Conservation (phyloP, 2,888 invertebrate genomes). For the Zaprionus obscuricornis region DNA sequence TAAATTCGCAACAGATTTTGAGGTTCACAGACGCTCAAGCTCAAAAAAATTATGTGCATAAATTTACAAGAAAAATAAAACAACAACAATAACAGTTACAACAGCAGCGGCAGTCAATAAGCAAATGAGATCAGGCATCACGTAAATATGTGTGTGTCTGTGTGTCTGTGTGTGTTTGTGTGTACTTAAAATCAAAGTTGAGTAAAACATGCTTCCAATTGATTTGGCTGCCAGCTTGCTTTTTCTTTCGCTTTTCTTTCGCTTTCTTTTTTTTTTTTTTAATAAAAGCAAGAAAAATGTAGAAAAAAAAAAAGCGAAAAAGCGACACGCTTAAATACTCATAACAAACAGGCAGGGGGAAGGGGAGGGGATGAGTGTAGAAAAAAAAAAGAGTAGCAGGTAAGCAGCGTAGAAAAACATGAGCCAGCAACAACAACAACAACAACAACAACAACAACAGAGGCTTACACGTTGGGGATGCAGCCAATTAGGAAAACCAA, state of each 20-base stretch:
- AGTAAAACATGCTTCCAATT: conserved; percentile 57
- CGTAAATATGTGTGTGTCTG: neutral
- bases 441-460: no score
- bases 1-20: neutral
- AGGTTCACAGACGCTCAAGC: neutral
- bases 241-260: no score
- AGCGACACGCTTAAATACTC: conserved; percentile 11
- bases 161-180: neutral
- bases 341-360: conserved; percentile 3
- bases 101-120: neutral
- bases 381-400: no score
- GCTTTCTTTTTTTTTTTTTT: no score
- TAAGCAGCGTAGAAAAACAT: conserved; percentile 10
- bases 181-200: conserved; percentile 47
- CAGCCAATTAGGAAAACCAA: conserved; percentile 51
- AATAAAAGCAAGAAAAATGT: no score
- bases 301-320: conserved; percentile 4
- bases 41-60: neutral
- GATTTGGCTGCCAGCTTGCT: conserved; percentile 51
- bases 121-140: no score
- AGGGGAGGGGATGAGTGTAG: no score
- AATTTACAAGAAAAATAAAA: neutral
- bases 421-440: no score
- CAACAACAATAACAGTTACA: neutral
- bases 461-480: conserved; percentile 26